Evolutionary conservation across 1,140 invertebrate species (phyloP), one percentile per base, ranked within the genome.

Genomic region (Trachelipus rathkii): DNA sequence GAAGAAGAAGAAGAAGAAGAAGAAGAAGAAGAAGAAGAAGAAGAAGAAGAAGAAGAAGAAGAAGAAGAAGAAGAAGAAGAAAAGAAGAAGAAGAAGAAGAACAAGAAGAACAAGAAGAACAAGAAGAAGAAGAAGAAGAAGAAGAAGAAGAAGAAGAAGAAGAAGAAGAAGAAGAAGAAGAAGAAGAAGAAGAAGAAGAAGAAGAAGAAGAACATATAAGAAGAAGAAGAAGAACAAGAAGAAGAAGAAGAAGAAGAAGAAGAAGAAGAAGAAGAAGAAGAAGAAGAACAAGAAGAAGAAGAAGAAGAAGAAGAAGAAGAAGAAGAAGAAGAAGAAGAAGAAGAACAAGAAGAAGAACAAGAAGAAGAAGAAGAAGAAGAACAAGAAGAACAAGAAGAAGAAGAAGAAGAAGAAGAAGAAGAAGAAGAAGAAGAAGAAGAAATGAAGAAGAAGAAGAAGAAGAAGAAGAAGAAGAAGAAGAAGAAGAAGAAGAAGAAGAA

Each of bases 61-160:
- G 50, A n/a, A n/a, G 50, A 53, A 10, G n/a, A 10, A n/a, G 50
- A 53, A n/a, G n/a, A 53, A n/a, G n/a, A n/a, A 10, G n/a, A 53
- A n/a, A n/a, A 53, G 10, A 53, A 53, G 10, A 53, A 53, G n/a
- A n/a, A n/a, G n/a, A n/a, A 53, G 50, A n/a, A 53, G n/a, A n/a
- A 53, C 10, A 53, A 53, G 50, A 53, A 10, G 50, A 53, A 53
- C 10, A 53, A 53, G 10, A 53, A 10, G 10, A 53, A 53, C 10
- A n/a, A 10, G n/a, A 53, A 53, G n/a, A 53, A 53, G n/a, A 53
- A 53, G n/a, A 53, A 53, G n/a, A 53, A 53, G n/a, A 53, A 53
- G n/a, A 53, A 53, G n/a, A 53, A 53, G n/a, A 53, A 53, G 50
- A 53, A n/a, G n/a, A n/a, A 53, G 50, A 53, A n/a, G n/a, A n/a